Evolutionary conservation across 1,140 invertebrate species (phyloP), one percentile per base, ranked within the genome.

Genomic region (Drosophila grimshawi): DNA sequence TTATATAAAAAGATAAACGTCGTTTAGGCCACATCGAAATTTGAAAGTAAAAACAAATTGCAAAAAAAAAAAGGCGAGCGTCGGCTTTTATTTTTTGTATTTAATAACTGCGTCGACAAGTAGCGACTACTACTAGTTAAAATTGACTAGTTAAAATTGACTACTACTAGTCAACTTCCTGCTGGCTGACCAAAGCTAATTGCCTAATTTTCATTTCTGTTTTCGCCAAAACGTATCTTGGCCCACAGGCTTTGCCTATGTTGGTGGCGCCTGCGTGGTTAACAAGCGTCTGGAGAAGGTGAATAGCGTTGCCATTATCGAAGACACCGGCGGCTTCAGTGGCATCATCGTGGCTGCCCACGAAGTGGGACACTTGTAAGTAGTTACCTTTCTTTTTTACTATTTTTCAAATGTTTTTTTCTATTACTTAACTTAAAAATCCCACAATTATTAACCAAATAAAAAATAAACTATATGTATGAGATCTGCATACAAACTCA

Each of bases 321-420:
- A 98, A 93, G 98, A 98, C 92, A 98, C 97, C 27, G 98, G 98
- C 71, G 98, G 98, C 66, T 98, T 98, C 93, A 98, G 97, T 86
- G 97, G 98, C 51, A 98, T 98, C 88, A 98, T 98, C 91, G 98
- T 98, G 4, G 98, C 97, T 60, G 97, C 97, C 66, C 97, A 98
- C 92, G 98, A 98, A 97, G 97, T 98, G 78, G 97, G 97, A 76
- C 97, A 98, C 94, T 95, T 98, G 97, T 98, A 95, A 97, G 97
- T 96, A 46, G 3, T 35, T 3, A 43, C 4, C 33, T 33, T 33
- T 33, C 33, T 33, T 33, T 33, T 19, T 19, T 19, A 19, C 19
- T 19, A 19, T 19, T 19, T 19, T 19, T 19, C 19, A 19, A 19
- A 19, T 19, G 19, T 19, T 1, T 19, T 1, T 19, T 19, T 19